phyloP scores from a whole-genome alignment of 1,140 invertebrate species.

The Augochlora pura region DNA sequence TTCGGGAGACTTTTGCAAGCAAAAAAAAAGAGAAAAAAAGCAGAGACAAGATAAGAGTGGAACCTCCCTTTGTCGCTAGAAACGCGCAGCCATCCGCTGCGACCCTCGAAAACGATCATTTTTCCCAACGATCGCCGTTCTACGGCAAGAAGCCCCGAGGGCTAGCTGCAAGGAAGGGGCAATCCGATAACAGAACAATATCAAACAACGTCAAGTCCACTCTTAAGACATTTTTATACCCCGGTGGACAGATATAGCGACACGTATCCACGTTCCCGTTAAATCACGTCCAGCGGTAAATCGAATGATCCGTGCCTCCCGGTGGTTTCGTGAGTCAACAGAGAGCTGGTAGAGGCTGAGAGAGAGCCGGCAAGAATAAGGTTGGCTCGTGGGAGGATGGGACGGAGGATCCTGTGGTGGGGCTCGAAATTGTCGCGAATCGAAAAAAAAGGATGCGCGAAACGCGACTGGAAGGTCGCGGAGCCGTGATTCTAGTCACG shows the following conservation, averaged over 20 bases:
- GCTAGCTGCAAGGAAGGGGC: not conserved
- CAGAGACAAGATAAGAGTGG: not conserved
- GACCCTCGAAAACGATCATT: not conserved
- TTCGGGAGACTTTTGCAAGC: not conserved
- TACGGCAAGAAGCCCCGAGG: not conserved
- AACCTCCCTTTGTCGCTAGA: not conserved
- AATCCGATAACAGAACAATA: not conserved
- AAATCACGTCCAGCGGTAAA: not conserved
- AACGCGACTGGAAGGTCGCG: constrained; percentile 27
- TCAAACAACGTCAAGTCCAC: not conserved
- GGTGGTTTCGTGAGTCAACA: not conserved
- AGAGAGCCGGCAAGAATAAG: no score
- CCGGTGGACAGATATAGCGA: not conserved
- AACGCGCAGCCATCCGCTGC: no score
- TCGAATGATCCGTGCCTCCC: not conserved
- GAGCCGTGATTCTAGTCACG: constrained; percentile 76
- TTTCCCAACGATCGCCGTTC: not conserved
- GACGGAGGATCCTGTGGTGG: constrained; percentile 5
- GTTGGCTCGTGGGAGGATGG: no score
- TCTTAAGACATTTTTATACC: not conserved
- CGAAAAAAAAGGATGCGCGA: constrained; percentile 32
- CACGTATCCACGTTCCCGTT: not conserved
- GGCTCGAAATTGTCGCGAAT: constrained; percentile 31
- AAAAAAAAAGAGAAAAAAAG: not conserved
- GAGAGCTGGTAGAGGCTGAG: no score